Percentiles rank a stretch among this genome's conserved stretches.
phyloP scores from a whole-genome alignment of 2,113 vertebrate genomes.

The Acanthochromis polyacanthus region DNA sequence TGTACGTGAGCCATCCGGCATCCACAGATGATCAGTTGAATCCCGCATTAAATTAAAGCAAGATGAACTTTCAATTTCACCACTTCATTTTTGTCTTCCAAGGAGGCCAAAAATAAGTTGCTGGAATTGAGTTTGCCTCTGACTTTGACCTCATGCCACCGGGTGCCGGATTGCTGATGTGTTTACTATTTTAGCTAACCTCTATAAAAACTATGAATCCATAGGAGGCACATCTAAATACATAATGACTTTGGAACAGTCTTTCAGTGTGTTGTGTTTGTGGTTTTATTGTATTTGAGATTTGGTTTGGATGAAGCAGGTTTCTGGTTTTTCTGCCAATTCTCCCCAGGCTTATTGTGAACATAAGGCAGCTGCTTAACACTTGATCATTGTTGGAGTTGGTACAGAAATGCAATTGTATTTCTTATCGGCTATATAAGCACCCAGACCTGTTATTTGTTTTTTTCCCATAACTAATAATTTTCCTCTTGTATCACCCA shows the following conservation, averaged over 20 bases:
- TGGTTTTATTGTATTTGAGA: not conserved
- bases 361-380: not conserved
- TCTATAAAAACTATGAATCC: constrained; percentile 1
- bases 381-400: not conserved
- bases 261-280: not conserved
- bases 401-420: not conserved
- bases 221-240: not conserved
- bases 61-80: not conserved
- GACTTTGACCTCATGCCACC: not conserved
- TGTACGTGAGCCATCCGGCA: not conserved
- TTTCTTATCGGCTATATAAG: not conserved
- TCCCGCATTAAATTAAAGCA: not conserved
- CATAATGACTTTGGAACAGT: not conserved
- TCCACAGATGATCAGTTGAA: not conserved
- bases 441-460: not conserved
- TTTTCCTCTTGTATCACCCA: constrained; percentile 53
- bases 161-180: constrained; percentile 5
- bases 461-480: not conserved
- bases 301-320: not conserved
- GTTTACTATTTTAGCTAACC: not conserved
- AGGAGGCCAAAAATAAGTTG: no score
- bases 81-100: not conserved
- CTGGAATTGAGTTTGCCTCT: not conserved
- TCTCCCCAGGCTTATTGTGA: not conserved
- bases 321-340: not conserved